Base-by-base conservation (phyloP, 1,140 invertebrate species). In the Aphaenogaster floridana region DNA sequence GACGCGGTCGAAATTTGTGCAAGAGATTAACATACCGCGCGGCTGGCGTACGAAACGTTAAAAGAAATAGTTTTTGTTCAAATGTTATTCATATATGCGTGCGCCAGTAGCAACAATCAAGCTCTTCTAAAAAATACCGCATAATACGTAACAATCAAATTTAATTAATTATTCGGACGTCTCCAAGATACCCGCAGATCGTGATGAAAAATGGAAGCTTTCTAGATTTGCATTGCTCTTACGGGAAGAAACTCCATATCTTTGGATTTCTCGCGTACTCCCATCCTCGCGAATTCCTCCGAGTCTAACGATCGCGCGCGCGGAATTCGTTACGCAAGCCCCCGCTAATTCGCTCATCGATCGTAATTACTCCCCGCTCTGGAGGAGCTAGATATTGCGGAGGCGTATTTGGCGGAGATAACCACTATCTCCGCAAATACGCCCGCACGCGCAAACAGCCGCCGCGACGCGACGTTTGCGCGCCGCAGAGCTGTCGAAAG, bases 401-500 rank as follows among this genome's bases (percentile, higher is more conserved):
- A 59, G 66, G 28, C 68, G 68, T 83, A 84, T 84, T 84, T 84
- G 80, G 34, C 80, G 17, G n/a, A 74, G 80, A 84, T 84, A 84
- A 84, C 80, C 54, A 45, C 69, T 76, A 84, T 84, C 80, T 84
- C 42, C 34, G 80, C 80, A 84, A 84, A 84, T 84, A 84, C 21
- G 34, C 28, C 48, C 36, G 48, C 21, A 45, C 78, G 68, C 28
- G 36, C 52, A 74, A 63, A 83, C 68, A 83, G 42, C 7, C 54
- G 66, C 17, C 28, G 66, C 79, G 52, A 57, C 36, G 66, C 79
- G 52, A 57, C 36, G 66, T 83, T 83, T 52, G 48, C 36, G 42
- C 21, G 28, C 13, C 39, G n/a, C n/a, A 48, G 34, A 72, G 13
- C 21, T n/a, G 28, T 50, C 21, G 45, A 59, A 45, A 36, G 28